A percentile compares a stretch with the other conserved stretches of the same genome.
These are phyloP conservation scores for Oenanthe oenanthe DNA, from an alignment of 2,113 vertebrate genomes.

Conservation along the genomic window DNA sequence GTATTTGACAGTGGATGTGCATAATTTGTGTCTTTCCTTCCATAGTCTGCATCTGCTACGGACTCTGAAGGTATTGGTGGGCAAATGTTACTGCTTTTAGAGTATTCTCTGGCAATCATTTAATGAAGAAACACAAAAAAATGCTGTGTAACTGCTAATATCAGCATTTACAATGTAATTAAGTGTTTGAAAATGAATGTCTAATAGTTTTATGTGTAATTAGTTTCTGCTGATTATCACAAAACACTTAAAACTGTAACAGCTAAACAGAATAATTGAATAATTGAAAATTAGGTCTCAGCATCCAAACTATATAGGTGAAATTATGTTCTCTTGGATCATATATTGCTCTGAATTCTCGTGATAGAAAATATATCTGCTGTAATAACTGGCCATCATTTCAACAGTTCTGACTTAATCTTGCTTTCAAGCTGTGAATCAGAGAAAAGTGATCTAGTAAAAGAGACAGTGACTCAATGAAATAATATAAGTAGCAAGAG, in stretches of 20 bases:
- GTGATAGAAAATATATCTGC: not conserved
- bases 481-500: not conserved
- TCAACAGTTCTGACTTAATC: not conserved
- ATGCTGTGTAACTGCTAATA: slow-evolving; percentile 62
- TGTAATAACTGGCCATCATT: not conserved
- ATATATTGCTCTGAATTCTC: not conserved
- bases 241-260: slow-evolving; percentile 54
- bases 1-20: not conserved
- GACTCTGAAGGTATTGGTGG: slow-evolving; percentile 13
- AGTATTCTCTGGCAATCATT: slow-evolving; percentile 17
- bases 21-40: slow-evolving; percentile 5
- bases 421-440: not conserved
- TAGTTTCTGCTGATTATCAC: slow-evolving; percentile 59
- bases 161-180: slow-evolving; percentile 67
- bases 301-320: not conserved
- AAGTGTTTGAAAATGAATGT: slow-evolving; percentile 60
- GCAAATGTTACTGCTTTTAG: slow-evolving; percentile 28
- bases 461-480: not conserved
- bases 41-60: not conserved
- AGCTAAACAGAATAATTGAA: slow-evolving; percentile 67
- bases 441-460: not conserved
- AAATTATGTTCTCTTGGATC: slow-evolving; percentile 11
- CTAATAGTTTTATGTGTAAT: slow-evolving; percentile 62
- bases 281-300: slow-evolving; percentile 9
- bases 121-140: slow-evolving; percentile 66